These are phyloP conservation scores for Tiphia femorata DNA, from an alignment of 2,888 invertebrate species.

Conservation along the genomic window DNA sequence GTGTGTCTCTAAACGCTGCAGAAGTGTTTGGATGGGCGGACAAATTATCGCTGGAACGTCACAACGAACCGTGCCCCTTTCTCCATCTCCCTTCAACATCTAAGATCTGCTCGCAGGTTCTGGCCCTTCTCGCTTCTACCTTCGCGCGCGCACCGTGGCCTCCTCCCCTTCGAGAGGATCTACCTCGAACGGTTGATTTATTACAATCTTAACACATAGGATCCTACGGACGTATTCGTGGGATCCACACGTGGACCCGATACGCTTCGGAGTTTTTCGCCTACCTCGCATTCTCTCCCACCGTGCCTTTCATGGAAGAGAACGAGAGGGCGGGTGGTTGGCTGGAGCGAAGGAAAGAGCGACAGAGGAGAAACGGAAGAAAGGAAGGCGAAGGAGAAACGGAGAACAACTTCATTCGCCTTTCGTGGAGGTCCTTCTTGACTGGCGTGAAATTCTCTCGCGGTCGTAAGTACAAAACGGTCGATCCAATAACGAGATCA, in stretches of 20 bases:
- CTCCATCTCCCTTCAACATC: slow-evolving; percentile 17
- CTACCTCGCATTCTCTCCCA: too few species aligned
- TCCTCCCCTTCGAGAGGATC: too few species aligned
- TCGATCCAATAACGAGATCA: slow-evolving; percentile 15
- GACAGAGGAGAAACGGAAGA: background rate
- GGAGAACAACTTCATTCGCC: too few species aligned
- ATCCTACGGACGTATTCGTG: slow-evolving; percentile 28
- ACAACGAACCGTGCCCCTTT: slow-evolving; percentile 57
- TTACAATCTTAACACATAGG: slow-evolving; percentile 49
- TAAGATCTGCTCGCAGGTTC: slow-evolving; percentile 11
- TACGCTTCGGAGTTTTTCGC: background rate
- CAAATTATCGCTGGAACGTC: slow-evolving; percentile 57
- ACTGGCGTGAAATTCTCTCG: slow-evolving; percentile 33
- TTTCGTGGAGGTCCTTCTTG: background rate
- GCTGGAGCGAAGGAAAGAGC: too few species aligned
- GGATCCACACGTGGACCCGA: slow-evolving; percentile 41
- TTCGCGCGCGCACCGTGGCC: slow-evolving; percentile 7
- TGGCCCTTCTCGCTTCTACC: background rate
- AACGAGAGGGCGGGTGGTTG: too few species aligned
- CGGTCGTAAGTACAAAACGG: slow-evolving; percentile 38
- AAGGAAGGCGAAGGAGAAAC: background rate
- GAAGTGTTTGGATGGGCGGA: slow-evolving; percentile 51
- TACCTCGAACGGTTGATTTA: slow-evolving; percentile 53
- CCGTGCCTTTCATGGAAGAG: too few species aligned
- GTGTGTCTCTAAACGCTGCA: slow-evolving; percentile 42